A percentile compares a stretch with the other conserved stretches of the same genome.
Conservation (phyloP, 1,140 invertebrate species). For the Battus philenor region DNA sequence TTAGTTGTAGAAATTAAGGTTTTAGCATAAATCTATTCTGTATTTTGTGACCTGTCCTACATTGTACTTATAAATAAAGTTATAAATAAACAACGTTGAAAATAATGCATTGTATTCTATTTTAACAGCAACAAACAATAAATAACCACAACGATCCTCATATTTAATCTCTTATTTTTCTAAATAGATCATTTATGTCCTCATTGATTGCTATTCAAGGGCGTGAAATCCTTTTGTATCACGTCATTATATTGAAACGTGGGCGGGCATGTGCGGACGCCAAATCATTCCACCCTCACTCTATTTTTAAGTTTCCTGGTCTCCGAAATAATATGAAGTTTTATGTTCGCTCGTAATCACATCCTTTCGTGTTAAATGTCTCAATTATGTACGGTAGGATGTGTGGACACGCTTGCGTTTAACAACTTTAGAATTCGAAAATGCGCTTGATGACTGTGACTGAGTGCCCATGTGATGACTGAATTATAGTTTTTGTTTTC, state of each 20-base stretch:
- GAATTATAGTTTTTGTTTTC: too few relatives aligned
- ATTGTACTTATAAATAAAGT: too few relatives aligned
- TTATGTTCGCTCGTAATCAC: slow-evolving; percentile 67
- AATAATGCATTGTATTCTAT: too few relatives aligned
- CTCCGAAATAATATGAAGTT: slow-evolving; percentile 52
- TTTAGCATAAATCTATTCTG: too few relatives aligned
- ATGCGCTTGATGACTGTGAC: slow-evolving; percentile 1
- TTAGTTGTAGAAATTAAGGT: too few relatives aligned
- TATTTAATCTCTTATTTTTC: neutral
- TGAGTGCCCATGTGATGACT: slow-evolving; percentile 3
- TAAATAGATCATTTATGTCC: neutral
- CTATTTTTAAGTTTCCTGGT: slow-evolving; percentile 57
- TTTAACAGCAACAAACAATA: too few relatives aligned
- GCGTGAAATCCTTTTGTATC: slow-evolving; percentile 13
- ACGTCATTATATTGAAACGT: slow-evolving; percentile 17
- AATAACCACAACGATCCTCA: neutral
- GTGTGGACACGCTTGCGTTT: slow-evolving; percentile 53
- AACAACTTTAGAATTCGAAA: slow-evolving; percentile 24
- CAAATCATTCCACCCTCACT: slow-evolving; percentile 15
- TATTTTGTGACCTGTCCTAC: too few relatives aligned
- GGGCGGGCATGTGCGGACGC: slow-evolving; percentile 17
- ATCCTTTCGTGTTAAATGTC: slow-evolving; percentile 67
- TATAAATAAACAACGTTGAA: too few relatives aligned
- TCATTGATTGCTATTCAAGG: slow-evolving; percentile 15
- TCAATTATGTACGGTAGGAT: slow-evolving; percentile 68